A percentile compares a stretch with the other conserved stretches of the same genome.
Conservation (phyloP, 2,888 invertebrate species). For the Carcina quercana region DNA sequence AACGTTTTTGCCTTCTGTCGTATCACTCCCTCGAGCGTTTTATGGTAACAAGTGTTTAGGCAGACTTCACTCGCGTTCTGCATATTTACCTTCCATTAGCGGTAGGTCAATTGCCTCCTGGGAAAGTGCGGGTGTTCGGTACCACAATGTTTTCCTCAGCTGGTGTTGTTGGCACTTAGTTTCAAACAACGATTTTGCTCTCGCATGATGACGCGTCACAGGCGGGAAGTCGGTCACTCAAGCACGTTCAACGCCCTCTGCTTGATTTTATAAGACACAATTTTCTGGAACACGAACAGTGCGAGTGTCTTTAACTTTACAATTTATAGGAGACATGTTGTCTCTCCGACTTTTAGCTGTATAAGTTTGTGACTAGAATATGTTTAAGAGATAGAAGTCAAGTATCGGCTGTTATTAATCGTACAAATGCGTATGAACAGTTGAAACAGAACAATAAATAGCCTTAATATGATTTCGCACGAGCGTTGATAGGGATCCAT, state of each 20-base stretch:
- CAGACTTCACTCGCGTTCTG: constrained; percentile 1
- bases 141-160: no score
- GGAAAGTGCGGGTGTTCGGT: constrained; percentile 24
- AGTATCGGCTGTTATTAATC: no score
- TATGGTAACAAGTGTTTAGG: neutral
- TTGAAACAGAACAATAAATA: no score
- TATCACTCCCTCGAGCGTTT: neutral
- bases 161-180: constrained; percentile 33
- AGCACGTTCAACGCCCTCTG: constrained; percentile 32
- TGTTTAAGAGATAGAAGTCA: no score
- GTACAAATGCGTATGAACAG: no score
- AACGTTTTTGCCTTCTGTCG: neutral
- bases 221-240: constrained; percentile 33
- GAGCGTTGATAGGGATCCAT: constrained; percentile 3
- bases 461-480: neutral
- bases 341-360: no score
- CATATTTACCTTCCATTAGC: constrained; percentile 23
- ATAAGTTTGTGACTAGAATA: no score
- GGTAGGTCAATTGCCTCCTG: constrained; percentile 15
- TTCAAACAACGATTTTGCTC: constrained; percentile 26
- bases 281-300: no score
- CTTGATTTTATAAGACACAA: no score
- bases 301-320: no score
- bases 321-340: no score
- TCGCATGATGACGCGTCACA: constrained; percentile 25